phyloP scores from a whole-genome alignment of 2,888 invertebrate genomes.

The Cacoxenus indagator region DNA sequence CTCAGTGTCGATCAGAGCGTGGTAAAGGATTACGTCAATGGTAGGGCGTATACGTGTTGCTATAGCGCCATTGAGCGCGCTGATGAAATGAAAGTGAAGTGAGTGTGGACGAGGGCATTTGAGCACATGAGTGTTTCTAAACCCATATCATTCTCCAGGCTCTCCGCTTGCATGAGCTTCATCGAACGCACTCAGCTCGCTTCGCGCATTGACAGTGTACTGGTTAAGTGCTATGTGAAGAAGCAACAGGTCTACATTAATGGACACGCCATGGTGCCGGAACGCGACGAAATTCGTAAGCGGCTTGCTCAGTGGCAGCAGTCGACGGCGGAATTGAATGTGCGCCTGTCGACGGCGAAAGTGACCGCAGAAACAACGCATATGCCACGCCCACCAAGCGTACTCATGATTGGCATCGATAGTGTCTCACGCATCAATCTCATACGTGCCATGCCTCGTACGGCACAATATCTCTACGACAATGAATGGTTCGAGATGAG shows the following conservation, averaged over 20 bases:
- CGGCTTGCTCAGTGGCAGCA: conserved; percentile 63
- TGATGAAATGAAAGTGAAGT: conserved; percentile 59
- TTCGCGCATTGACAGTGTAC: conserved; percentile 70
- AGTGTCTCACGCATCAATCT: conserved; percentile 86
- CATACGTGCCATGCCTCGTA: conserved; percentile 81
- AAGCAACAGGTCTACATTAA: conserved; percentile 65
- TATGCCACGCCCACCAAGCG: conserved; percentile 72
- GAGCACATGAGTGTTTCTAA: too few relatives aligned
- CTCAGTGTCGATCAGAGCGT: conserved; percentile 58
- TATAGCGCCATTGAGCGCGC: conserved; percentile 64
- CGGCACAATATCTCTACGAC: conserved; percentile 77
- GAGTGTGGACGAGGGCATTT: conserved; percentile 23
- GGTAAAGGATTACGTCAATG: conserved; percentile 48
- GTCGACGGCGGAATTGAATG: conserved; percentile 43
- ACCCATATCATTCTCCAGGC: conserved; percentile 33
- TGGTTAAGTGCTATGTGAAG: conserved; percentile 72
- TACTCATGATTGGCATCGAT: conserved; percentile 87
- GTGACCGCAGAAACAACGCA: not conserved
- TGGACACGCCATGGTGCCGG: conserved; percentile 74
- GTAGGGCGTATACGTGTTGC: conserved; percentile 60
- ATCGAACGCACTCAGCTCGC: conserved; percentile 63
- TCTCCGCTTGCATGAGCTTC: conserved; percentile 71
- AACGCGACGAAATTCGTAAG: conserved; percentile 72
- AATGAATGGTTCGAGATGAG: conserved; percentile 80
- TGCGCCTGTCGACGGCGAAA: not conserved